phyloP scores from a whole-genome alignment of 2,797 vertebrate species.

The Dromococcyx pavoninus region DNA sequence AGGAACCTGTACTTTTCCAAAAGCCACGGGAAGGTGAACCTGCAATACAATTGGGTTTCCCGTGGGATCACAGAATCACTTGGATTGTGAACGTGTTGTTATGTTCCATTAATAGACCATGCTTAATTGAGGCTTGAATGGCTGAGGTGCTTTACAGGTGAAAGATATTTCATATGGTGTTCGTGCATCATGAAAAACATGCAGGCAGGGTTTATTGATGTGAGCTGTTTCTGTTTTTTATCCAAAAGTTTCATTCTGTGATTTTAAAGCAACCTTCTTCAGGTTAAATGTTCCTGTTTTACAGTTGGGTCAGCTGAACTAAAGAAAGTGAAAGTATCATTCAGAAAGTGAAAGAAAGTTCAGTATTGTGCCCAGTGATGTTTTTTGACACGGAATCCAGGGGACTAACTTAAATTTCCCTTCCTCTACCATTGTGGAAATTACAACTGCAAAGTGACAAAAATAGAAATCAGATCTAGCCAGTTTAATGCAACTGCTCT shows the following conservation, averaged over 20 bases:
- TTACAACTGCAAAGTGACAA: fast-evolving
- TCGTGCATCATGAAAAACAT: fast-evolving
- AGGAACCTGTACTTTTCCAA: not conserved
- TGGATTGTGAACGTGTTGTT: not conserved
- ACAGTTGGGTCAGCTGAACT: not conserved
- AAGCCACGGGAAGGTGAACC: not conserved
- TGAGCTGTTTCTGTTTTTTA: not conserved
- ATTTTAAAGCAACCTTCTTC: not conserved
- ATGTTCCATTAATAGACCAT: fast-evolving
- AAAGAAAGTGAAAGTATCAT: not conserved
- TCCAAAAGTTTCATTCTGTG: not conserved
- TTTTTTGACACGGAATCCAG: not conserved
- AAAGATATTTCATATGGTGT: not conserved
- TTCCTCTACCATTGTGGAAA: not conserved
- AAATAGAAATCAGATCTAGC: not conserved
- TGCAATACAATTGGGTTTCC: not conserved
- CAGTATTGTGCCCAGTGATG: not conserved
- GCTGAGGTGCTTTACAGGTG: not conserved
- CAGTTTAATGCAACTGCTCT: fast-evolving
- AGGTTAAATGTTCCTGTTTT: not conserved
- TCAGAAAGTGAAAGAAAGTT: not conserved
- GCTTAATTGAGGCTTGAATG: not conserved
- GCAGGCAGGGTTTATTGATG: not conserved
- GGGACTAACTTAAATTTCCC: not conserved
- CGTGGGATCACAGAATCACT: not conserved